Evolutionary conservation across 2,113 vertebrate species (phyloP).

Genomic region (Mola mola): DNA sequence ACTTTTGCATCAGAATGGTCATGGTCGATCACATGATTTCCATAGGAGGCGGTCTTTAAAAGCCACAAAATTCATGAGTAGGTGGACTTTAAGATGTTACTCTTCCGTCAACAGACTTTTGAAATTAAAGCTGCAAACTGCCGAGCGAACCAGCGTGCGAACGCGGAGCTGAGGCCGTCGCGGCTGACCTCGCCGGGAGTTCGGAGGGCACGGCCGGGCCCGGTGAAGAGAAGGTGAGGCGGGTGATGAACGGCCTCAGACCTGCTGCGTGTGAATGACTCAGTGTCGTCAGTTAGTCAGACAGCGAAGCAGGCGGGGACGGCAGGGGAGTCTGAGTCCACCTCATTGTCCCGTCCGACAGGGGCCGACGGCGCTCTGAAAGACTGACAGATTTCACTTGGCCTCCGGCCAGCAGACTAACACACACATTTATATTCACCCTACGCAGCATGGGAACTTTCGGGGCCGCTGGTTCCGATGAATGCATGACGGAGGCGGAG

Average conservation of each 20-base stretch:
- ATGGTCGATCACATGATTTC: too few species aligned
- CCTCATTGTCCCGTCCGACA: constrained; percentile 41
- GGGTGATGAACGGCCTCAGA: constrained; percentile 15
- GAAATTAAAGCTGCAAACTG: too few species aligned
- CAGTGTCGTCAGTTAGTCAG: constrained; percentile 55
- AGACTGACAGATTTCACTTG: constrained; percentile 59
- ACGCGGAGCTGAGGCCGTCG: too few species aligned
- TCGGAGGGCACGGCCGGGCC: neutral
- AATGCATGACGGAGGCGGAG: constrained; percentile 40
- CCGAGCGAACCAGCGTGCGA: too few species aligned
- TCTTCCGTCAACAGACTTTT: too few species aligned
- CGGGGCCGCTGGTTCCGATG: constrained; percentile 42
- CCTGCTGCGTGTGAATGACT: constrained; percentile 45
- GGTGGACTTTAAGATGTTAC: too few species aligned
- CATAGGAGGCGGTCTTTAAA: too few species aligned
- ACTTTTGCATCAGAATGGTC: too few species aligned
- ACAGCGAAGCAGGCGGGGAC: constrained; percentile 46
- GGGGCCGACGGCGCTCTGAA: constrained; percentile 39
- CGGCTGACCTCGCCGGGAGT: neutral
- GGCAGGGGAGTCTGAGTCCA: constrained; percentile 35
- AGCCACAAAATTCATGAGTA: too few species aligned
- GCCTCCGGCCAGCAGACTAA: constrained; percentile 48
- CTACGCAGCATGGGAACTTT: constrained; percentile 62
- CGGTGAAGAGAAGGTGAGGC: neutral
- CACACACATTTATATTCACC: constrained; percentile 52